Base-by-base conservation (phyloP, 1,140 invertebrate species). In the Lasioglossum baleicum region DNA sequence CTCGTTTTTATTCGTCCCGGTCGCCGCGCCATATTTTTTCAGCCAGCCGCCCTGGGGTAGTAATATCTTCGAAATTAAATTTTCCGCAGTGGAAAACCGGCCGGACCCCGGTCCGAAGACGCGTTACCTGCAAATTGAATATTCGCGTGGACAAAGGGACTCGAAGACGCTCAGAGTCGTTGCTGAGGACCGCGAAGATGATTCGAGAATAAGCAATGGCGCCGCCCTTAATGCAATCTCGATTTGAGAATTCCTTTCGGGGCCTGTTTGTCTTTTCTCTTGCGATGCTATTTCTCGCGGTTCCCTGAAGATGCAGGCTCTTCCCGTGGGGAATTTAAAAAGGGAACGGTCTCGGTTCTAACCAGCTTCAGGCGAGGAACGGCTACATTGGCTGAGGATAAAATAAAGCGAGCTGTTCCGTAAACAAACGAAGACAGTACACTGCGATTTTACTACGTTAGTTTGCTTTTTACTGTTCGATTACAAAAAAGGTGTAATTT, bases 51-150 rank as follows among this genome's bases (percentile, higher is more conserved):
- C 26, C 26, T 35, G 31, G 26, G 31, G 22, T 51, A 40, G 40
- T 66, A 70, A 66, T 53, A 53, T 64, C 78, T 61, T 84, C 31
- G 61, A 85, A 85, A 85, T 85, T 84, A 84, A 85, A 85, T 85
- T 85, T 70, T 81, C 67, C 67, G 11, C 6, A 44, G 44, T 26
- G 48, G 61, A 51, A 66, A 51, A n/a, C 63, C 10, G 44, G 10
- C 11, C 2, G 44, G 44, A 48, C 44, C 44, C 2, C 42, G 0
- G 8, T 35, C 35, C 4, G 53, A 42, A 70, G 48, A 40, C 58
- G 60, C 60, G 42, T 26, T n/a, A 35, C 31, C 35, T 42, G 15
- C 2, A 76, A 48, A 69, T 69, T 58, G 22, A 53, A 61, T 69
- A 63, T 75, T 75, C 73, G 6, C 44, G 7, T 2, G 48, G 7